Percentiles rank a stretch among this genome's conserved stretches.
Conservation (phyloP, 2,113 vertebrate genomes). For the Melanerpes aurifrons region DNA sequence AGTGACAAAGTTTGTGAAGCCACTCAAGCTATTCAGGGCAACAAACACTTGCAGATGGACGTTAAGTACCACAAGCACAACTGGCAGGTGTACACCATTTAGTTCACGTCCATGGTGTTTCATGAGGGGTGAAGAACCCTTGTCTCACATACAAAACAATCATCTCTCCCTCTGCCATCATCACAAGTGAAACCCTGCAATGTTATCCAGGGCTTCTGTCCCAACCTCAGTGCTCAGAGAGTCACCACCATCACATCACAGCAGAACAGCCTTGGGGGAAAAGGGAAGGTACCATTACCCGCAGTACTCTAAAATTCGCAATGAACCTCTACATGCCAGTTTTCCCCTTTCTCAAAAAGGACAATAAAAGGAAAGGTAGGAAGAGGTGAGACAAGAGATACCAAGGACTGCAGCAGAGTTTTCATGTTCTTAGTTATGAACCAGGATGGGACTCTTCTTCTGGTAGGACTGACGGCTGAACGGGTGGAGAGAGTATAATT, state of each 20-base stretch:
- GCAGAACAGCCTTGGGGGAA: background rate
- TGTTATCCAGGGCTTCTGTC: too few relatives aligned
- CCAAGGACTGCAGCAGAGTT: background rate
- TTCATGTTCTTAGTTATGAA: background rate
- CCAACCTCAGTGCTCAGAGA: background rate
- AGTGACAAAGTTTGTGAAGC: background rate
- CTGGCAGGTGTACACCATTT: background rate
- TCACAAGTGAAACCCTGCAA: background rate
- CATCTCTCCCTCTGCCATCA: background rate
- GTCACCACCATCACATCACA: background rate
- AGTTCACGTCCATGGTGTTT: fast-evolving
- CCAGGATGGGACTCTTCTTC: background rate
- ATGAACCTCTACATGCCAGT: fast-evolving
- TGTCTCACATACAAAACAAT: fast-evolving
- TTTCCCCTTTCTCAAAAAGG: background rate
- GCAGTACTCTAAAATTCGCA: background rate
- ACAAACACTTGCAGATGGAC: background rate
- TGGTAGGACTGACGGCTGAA: background rate
- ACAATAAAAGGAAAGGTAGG: background rate
- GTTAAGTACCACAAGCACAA: background rate
- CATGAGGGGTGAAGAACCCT: background rate
- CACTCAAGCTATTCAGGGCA: background rate
- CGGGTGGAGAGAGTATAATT: background rate
- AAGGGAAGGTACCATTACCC: background rate
- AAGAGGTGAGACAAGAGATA: background rate